Conservation (phyloP, 2,888 invertebrate genomes). For the Stegana nigrithorax region DNA sequence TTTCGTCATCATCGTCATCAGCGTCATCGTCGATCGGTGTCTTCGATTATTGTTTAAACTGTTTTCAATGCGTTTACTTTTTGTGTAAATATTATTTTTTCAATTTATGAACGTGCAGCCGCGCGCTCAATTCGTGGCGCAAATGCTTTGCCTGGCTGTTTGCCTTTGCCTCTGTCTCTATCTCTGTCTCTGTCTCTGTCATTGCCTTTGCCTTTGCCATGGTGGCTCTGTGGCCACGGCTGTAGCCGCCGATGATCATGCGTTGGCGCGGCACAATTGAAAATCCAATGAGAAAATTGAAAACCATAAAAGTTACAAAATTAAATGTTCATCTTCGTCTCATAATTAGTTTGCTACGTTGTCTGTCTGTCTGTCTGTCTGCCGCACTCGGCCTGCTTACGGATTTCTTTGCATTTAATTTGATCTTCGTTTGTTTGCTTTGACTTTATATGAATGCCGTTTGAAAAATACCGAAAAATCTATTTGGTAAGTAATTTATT, state of each 20-base stretch:
- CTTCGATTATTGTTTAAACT: slow-evolving; percentile 61
- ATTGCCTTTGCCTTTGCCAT: too few species aligned
- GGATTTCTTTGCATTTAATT: neutral
- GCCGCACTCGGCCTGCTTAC: neutral
- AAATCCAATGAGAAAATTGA: slow-evolving; percentile 43
- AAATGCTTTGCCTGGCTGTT: too few species aligned
- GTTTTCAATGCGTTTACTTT: slow-evolving; percentile 61
- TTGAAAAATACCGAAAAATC: slow-evolving; percentile 44
- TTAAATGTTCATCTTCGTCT: slow-evolving; percentile 40
- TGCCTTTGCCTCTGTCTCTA: too few species aligned
- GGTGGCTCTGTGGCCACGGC: too few species aligned
- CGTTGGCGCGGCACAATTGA: slow-evolving; percentile 50
- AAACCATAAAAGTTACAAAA: slow-evolving; percentile 45
- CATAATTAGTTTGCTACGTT: slow-evolving; percentile 25
- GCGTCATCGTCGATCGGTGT: slow-evolving; percentile 54
- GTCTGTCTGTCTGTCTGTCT: slow-evolving; percentile 5
- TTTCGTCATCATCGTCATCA: slow-evolving; percentile 22
- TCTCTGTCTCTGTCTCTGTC: too few species aligned
- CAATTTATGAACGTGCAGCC: slow-evolving; percentile 52
- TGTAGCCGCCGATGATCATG: too few species aligned
- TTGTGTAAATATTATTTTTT: slow-evolving; percentile 60
- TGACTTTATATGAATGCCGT: slow-evolving; percentile 8
- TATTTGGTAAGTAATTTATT: slow-evolving; percentile 49
- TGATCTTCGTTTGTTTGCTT: neutral
- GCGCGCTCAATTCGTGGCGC: too few species aligned